Conservation (phyloP, 30 jellyfish, hydroid and myxozoan genomes). For the Hydractinia symbiolongicarpus region DNA sequence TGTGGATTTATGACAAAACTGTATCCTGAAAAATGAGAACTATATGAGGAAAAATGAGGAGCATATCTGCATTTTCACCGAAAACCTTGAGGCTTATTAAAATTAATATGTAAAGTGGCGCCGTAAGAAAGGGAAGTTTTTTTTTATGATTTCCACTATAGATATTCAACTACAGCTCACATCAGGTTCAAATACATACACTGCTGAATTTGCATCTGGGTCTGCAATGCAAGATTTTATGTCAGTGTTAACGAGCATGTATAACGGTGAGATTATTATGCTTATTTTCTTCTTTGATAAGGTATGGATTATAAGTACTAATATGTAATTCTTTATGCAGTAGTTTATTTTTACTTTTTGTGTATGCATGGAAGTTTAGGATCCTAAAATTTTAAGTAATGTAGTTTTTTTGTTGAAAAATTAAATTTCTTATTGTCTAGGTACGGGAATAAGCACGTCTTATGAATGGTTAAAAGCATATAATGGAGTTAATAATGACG, state of each 20-base stretch:
- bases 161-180: conserved; percentile 18
- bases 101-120: no score
- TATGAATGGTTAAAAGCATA: conserved; percentile 33
- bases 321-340: no score
- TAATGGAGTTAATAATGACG: neutral
- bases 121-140: neutral
- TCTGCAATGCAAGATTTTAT: conserved; percentile 8
- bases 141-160: neutral
- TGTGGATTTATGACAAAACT: no score
- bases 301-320: no score
- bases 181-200: conserved; percentile 2
- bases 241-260: neutral
- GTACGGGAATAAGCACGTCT: neutral
- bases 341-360: no score
- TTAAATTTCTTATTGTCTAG: neutral
- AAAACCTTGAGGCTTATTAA: no score
- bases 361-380: no score
- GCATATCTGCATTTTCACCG: no score
- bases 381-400: no score
- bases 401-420: neutral
- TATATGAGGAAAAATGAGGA: no score
- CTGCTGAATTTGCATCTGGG: conserved; percentile 21
- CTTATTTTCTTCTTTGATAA: no score
- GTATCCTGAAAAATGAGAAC: no score
- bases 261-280: neutral